Percentiles rank a stretch among this genome's conserved stretches.
phyloP scores from a whole-genome alignment of 35 echinoderm and acorn worm species.

The Lytechinus variegatus region DNA sequence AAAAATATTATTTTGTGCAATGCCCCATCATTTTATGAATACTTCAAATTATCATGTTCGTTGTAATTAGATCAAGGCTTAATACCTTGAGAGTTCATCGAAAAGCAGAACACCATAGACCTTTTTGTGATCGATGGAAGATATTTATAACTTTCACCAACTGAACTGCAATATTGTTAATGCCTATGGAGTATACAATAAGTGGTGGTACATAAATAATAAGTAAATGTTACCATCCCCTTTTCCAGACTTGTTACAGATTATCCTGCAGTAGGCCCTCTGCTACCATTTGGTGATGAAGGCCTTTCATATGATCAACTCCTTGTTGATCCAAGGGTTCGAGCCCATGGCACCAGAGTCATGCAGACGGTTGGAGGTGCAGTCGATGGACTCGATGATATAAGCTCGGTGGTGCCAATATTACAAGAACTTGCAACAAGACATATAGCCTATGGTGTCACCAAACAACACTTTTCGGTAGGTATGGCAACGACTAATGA shows the following conservation, averaged over 20 bases:
- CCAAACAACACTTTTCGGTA: slow-evolving; percentile 56
- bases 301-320: slow-evolving; percentile 50
- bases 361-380: slow-evolving; percentile 59
- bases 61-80: too few species aligned
- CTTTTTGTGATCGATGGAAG: too few species aligned
- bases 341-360: slow-evolving; percentile 36
- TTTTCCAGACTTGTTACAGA: slow-evolving; percentile 42
- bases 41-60: too few species aligned
- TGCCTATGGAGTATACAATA: too few species aligned
- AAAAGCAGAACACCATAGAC: too few species aligned
- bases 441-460: slow-evolving; percentile 52
- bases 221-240: neutral
- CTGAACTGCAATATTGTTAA: too few species aligned
- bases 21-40: too few species aligned
- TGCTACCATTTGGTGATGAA: slow-evolving; percentile 63
- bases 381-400: slow-evolving; percentile 31
- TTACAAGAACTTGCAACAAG: slow-evolving; percentile 53
- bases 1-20: too few species aligned
- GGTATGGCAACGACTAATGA: neutral
- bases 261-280: slow-evolving; percentile 31
- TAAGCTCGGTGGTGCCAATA: neutral
- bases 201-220: neutral
- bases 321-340: slow-evolving; percentile 27
- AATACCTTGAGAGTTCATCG: too few species aligned
- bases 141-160: too few species aligned